Percentiles rank a stretch among this genome's conserved stretches.
phyloP scores from a whole-genome alignment of 1,140 invertebrate genomes.

The Ceratina australensis region DNA sequence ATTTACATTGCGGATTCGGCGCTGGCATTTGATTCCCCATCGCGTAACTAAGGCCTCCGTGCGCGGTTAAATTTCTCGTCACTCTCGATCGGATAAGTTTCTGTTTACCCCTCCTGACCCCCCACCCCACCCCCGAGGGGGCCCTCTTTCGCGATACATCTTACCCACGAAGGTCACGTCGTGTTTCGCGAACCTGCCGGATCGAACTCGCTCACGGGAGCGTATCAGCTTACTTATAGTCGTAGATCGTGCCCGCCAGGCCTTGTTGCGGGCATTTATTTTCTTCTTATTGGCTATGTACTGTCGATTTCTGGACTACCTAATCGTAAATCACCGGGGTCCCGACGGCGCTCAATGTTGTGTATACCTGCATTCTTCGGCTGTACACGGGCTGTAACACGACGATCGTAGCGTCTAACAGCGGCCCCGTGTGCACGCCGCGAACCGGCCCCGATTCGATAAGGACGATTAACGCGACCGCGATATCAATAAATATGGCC shows the following conservation, averaged over 20 bases:
- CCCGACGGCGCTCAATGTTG: conserved; percentile 47
- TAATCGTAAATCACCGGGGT: conserved; percentile 63
- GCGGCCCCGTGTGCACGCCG: conserved; percentile 9
- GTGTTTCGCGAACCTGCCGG: conserved; percentile 60
- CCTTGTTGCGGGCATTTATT: conserved; percentile 60
- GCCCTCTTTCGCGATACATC: conserved; percentile 53
- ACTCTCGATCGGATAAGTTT: conserved; percentile 49
- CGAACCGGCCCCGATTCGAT: conserved; percentile 36
- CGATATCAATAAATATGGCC: conserved; percentile 51
- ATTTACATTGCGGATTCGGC: conserved; percentile 40
- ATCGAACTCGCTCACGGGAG: conserved; percentile 57
- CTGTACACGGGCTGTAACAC: conserved; percentile 57
- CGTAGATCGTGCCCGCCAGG: conserved; percentile 63
- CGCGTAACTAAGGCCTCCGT: neutral
- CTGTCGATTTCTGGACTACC: conserved; percentile 68
- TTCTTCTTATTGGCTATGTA: conserved; percentile 66
- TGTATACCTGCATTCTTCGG: conserved; percentile 56
- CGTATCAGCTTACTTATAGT: conserved; percentile 61
- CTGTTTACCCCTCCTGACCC: conserved; percentile 20
- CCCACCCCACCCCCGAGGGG: neutral
- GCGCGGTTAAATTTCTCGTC: conserved; percentile 41
- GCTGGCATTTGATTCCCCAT: conserved; percentile 32
- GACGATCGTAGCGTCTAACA: conserved; percentile 41
- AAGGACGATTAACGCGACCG: conserved; percentile 49
- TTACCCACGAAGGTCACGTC: conserved; percentile 45